Base-by-base conservation (phyloP, 2,888 invertebrate genomes). In the Neoaliturus tenellus region DNA sequence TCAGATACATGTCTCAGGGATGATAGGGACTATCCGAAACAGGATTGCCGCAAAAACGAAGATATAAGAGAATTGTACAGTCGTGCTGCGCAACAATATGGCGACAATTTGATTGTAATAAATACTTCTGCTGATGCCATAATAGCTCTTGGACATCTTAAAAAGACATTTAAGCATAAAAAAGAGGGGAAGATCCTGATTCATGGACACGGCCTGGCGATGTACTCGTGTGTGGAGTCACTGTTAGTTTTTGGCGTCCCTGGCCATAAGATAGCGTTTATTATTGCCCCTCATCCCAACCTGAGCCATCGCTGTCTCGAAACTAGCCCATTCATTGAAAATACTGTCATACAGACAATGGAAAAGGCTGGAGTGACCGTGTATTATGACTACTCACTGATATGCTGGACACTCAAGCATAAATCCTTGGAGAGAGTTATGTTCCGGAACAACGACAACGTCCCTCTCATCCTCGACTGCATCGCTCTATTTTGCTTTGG, bases 401-500 rank as follows among this genome's bases (percentile, higher is more conserved):
- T 75, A 25, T 23, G 39, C 73, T 75, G 73, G 73, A 75, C 2
- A 12, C 73, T 41, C 73, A 44, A 25, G 41, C 44, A 44, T 44
- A 75, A 75, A 17, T 31, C 12, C 14, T 5, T 62, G 17, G 62
- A 62, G 5, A 28, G 17, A 44, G 44, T 75, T 20, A 28, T 75
- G 39, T 44, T 75, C 44, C 73, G 44, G 8, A 44, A 28, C 39
- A 39, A 44, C 44, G 28, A 28, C 39, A 44, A 44, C 44, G 17
- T 41, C 17, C 73, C 73, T 10, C 25, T 75, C 8, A 75, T 28
- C 2, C 20, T 75, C 4, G 73, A 75, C 44, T 75, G 73, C 17
- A 5, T 75, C 10, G 73, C 73, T 31, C 28, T 75, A 6, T 75
- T 75, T 28, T 75, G 44, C 44, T 75, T 48, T 28, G 44, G 73